Evolutionary conservation across 2,888 invertebrate species (phyloP), one percentile per base, ranked within the genome.

Genomic region (Agrotis segetum): DNA sequence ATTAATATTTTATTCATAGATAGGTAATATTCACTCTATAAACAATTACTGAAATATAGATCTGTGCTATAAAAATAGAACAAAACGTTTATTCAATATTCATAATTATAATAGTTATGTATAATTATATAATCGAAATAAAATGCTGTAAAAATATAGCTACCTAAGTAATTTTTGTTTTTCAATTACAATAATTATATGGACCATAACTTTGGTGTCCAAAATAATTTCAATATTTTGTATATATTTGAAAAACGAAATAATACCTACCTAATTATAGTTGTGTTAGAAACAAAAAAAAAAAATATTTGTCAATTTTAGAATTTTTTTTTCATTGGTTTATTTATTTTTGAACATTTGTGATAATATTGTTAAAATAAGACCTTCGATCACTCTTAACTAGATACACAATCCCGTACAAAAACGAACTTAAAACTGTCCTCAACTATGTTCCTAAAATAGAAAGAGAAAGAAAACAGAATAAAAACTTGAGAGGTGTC

Each of bases 291-390:
- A 49, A 64, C n/a, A 44, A 19, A 5, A 53, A 46, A n/a, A 56
- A 46, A 56, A n/a, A n/a, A n/a, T n/a, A n/a, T n/a, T 58, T 16
- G 14, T 44, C 68, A 53, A 46, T 40, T 17, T 55, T 46, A 50
- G 1, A n/a, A 29, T 53, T 2, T 34, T 24, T 52, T n/a, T 40
- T 60, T 59, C 1, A 53, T 21, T 52, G 46, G n/a, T 50, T 29
- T 1, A 46, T 63, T 19, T 21, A 3, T 29, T 67, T 72, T 67
- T 64, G 19, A 68, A 13, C 50, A 44, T 81, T 77, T 82, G 78
- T 82, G 82, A 82, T 64, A 63, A 21, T 81, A 74, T 67, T 82
- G 61, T 82, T 77, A 62, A 67, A 72, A 73, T 73, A 74, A 68
- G n/a, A n/a, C n/a, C n/a, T n/a, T n/a, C n/a, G n/a, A n/a, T n/a